Evolutionary conservation across 2,888 invertebrate genomes (phyloP).

Genomic region (Myopa testacea): DNA sequence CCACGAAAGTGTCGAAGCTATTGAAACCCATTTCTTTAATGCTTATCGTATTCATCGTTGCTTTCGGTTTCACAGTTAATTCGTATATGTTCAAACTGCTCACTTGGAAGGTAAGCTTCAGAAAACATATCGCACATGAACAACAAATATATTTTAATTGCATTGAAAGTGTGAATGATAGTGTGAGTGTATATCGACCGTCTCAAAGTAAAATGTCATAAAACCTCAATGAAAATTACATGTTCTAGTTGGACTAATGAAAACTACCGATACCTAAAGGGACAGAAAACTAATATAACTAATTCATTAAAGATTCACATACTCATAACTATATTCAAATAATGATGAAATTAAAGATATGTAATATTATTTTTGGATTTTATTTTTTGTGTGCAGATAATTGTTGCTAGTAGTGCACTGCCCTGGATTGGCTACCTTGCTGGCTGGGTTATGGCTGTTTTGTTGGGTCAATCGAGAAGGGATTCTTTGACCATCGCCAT

Average conservation of each 20-base stretch:
- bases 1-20: constrained; percentile 78
- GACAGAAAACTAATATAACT: no score
- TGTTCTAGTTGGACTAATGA: no score
- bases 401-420: constrained; percentile 81
- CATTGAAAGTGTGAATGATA: no score
- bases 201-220: no score
- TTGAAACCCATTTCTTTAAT: constrained; percentile 83
- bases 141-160: background rate
- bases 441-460: constrained; percentile 74
- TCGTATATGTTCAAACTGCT: constrained; percentile 86
- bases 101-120: constrained; percentile 78
- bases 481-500: constrained; percentile 86
- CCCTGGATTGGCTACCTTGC: constrained; percentile 83
- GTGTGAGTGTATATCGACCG: no score
- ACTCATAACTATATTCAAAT: no score
- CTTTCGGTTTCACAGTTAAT: constrained; percentile 88
- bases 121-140: background rate
- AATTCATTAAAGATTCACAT: no score
- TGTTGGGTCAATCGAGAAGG: constrained; percentile 72
- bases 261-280: no score
- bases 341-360: no score
- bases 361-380: no score
- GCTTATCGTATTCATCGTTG: constrained; percentile 82
- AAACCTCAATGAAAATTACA: no score
- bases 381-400: constrained; percentile 71